Evolutionary conservation across 2,797 vertebrate genomes (phyloP).

Genomic region (Furcifer pardalis): DNA sequence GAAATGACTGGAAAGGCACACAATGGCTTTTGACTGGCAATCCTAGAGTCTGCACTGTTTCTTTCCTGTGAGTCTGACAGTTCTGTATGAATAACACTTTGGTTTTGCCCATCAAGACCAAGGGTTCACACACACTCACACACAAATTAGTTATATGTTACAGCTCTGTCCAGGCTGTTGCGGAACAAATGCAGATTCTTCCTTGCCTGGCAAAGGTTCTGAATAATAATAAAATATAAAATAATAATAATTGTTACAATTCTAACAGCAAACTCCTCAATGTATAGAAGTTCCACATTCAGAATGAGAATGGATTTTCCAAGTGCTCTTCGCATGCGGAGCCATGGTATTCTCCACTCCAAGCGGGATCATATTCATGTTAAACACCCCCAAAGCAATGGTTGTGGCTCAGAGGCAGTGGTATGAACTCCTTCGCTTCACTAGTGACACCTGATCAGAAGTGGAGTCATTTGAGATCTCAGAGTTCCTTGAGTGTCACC

Average conservation of each 20-base stretch:
- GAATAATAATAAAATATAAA: conserved; percentile 43
- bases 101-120: conserved; percentile 6
- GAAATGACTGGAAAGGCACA: background rate
- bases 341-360: background rate
- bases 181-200: background rate
- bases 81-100: background rate
- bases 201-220: conserved; percentile 25
- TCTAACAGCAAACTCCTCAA: conserved; percentile 41
- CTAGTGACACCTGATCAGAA: conserved; percentile 33
- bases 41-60: background rate
- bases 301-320: conserved; percentile 47
- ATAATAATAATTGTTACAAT: conserved; percentile 21
- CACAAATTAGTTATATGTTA: background rate
- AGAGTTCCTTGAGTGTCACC: conserved; percentile 92
- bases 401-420: background rate
- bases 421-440: conserved; percentile 33
- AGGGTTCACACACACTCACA: background rate
- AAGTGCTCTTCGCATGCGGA: conserved; percentile 16
- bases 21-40: background rate
- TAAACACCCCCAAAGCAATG: conserved; percentile 47
- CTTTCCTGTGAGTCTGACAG: conserved; percentile 19
- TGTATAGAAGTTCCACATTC: conserved; percentile 53
- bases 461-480: conserved; percentile 46
- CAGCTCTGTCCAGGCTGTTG: background rate
- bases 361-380: conserved; percentile 57